Percentiles rank a stretch among this genome's conserved stretches.
These are phyloP conservation scores for Caloenas nicobarica DNA, from an alignment of 2,113 vertebrate genomes.

Conservation along the genomic window DNA sequence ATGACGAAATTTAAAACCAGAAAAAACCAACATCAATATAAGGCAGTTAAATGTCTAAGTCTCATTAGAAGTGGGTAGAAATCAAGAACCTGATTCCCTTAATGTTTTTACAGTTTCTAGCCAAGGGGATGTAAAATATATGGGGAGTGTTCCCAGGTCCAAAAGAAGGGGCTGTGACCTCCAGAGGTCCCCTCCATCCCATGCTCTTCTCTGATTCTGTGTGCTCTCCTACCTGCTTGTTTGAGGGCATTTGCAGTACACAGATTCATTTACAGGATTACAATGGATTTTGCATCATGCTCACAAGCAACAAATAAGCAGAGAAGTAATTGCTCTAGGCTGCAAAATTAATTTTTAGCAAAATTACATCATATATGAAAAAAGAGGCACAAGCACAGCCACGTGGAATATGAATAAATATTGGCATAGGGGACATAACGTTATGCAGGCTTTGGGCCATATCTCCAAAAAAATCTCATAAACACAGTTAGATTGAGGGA, in stretches of 20 bases:
- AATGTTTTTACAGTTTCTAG: not conserved
- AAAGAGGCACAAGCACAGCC: not conserved
- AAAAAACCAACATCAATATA: not conserved
- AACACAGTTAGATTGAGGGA: not conserved
- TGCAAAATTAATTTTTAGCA: not conserved
- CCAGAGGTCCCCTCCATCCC: not conserved
- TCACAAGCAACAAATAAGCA: not conserved
- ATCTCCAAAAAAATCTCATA: not conserved
- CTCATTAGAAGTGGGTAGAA: not conserved
- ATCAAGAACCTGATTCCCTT: not conserved
- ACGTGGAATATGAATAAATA: not conserved
- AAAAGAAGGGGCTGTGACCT: not conserved
- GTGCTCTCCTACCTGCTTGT: not conserved
- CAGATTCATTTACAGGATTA: accelerated
- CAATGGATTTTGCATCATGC: not conserved
- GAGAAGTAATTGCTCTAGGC: not conserved
- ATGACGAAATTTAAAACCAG: not conserved
- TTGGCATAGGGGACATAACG: not conserved
- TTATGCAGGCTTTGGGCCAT: not conserved
- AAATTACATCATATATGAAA: not conserved
- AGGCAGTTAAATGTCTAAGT: not conserved
- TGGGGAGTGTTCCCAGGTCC: not conserved
- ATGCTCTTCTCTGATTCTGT: not conserved
- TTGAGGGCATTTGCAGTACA: not conserved
- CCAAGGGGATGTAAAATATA: not conserved